Evolutionary conservation across 2,888 invertebrate species (phyloP).

Genomic region (Polylopha cassiicola): DNA sequence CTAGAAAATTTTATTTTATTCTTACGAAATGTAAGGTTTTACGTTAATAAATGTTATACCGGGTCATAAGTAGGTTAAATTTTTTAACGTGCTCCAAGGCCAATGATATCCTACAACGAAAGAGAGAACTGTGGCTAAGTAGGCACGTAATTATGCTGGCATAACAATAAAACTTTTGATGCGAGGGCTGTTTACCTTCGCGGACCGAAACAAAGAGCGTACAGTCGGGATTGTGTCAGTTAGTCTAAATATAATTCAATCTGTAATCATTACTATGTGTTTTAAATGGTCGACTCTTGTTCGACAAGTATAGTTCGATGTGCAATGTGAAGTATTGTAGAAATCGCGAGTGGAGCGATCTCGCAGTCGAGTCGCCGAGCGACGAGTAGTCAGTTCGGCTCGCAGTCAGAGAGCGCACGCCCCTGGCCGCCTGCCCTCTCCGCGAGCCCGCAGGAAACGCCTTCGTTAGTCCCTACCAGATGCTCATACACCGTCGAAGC

Average conservation of each 20-base stretch:
- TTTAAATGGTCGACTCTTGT: conserved; percentile 45
- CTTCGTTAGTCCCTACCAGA: conserved; percentile 46
- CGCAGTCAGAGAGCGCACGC: conserved; percentile 66
- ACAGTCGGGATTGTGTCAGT: conserved; percentile 32
- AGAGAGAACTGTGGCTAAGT: conserved; percentile 34
- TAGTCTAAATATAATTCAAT: conserved; percentile 28
- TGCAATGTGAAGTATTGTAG: conserved; percentile 62
- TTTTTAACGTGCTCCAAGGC: conserved; percentile 50
- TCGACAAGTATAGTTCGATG: conserved; percentile 50
- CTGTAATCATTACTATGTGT: conserved; percentile 39
- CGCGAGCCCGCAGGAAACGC: conserved; percentile 67
- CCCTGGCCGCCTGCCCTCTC: conserved; percentile 54
- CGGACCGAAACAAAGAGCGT: conserved; percentile 45
- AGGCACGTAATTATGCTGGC: conserved; percentile 23
- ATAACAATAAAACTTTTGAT: conserved; percentile 55
- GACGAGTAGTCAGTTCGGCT: conserved; percentile 42
- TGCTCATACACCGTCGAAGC: conserved; percentile 50
- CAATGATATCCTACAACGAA: conserved; percentile 41
- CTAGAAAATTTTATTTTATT: conserved; percentile 5
- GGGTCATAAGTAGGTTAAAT: conserved; percentile 40
- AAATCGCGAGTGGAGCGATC: conserved; percentile 44
- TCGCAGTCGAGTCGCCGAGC: conserved; percentile 17
- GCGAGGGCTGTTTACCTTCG: conserved; percentile 38
- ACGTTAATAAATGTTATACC: conserved; percentile 18
- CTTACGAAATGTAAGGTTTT: too few species aligned